Percentiles rank a stretch among this genome's conserved stretches.
Conservation (phyloP, 2,113 vertebrate genomes). For the Ctenodactylus gundi region DNA sequence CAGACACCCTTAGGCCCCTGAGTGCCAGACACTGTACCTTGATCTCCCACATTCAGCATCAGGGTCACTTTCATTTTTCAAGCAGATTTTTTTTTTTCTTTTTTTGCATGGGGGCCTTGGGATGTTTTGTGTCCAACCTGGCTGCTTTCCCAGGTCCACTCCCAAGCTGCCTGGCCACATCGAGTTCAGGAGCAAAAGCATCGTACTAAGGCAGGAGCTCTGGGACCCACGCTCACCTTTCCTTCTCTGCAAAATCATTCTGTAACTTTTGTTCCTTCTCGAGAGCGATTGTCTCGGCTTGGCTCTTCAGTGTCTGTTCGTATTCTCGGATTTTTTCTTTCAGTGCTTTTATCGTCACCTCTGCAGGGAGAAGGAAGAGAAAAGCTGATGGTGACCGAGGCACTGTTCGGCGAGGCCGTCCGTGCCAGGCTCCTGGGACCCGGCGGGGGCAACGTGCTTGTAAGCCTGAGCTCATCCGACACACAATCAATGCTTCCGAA, state of each 20-base stretch:
- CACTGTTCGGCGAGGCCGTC: slow-evolving; percentile 71
- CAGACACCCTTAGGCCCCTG: not conserved
- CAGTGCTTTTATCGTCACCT: slow-evolving; percentile 99
- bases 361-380: slow-evolving; percentile 82
- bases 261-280: slow-evolving; percentile 97
- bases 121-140: not conserved
- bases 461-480: slow-evolving; percentile 94
- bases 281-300: slow-evolving; percentile 96
- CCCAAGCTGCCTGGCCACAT: slow-evolving; percentile 4
- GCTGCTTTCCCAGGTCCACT: slow-evolving; percentile 50
- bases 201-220: accelerated
- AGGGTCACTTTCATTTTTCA: slow-evolving; percentile 59
- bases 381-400: slow-evolving; percentile 73
- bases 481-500: slow-evolving; percentile 97
- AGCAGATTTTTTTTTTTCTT: no score
- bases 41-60: slow-evolving; percentile 43
- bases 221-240: slow-evolving; percentile 85
- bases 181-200: slow-evolving; percentile 1
- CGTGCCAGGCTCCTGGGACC: slow-evolving; percentile 76
- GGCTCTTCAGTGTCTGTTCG: slow-evolving; percentile 97
- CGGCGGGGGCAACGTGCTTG: slow-evolving; percentile 85
- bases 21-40: not conserved
- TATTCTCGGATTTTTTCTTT: slow-evolving; percentile 99
- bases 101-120: not conserved
- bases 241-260: slow-evolving; percentile 98